Evolutionary conservation across 1,140 invertebrate species (phyloP), one percentile per base, ranked within the genome.

Genomic region (Orius insidiosus): DNA sequence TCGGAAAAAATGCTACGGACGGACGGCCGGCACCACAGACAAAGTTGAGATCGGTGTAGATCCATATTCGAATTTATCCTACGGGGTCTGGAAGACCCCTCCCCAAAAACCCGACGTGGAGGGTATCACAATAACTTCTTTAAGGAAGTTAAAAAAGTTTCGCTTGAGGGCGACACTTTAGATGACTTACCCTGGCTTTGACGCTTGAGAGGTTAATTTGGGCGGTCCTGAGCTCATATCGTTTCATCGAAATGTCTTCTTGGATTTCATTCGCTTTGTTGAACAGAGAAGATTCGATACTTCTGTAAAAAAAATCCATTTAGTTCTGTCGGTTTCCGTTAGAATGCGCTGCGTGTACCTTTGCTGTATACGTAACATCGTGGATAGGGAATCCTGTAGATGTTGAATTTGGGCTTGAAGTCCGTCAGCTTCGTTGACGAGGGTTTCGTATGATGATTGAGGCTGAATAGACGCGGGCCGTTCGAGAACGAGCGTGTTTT

Each of bases 201-300:
- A 93, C 75, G 15, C 87, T 85, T 19, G 85, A 78, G 15, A 94
- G 68, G 62, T 92, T 87, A 45, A 95, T 74, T 62, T 90, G 86
- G 18, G 88, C 85, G 16, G 88, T 79, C 44, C 85, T 75, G 41
- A 93, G 74, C 65, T 95, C 88, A 61, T 90, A 94, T 55, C 84
- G 75, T 64, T 94, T 94, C 66, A 87, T 73, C 54, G 86, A 90
- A 61, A 96, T 85, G 57, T 96, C 89, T 64, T 94, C 88, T 66
- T 96, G 83, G 14, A 88, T 65, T 66, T 96, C 89, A 60, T 93
- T 93, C 46, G 84, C 86, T 71, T 94, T 95, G 57, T 85, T 89
- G 64, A 79, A 90, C 19, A 90, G 68, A 55, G 77, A 80, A 40
- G 80, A 80, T 59, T 94, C 89, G 48, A 78, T 63, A 58, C 76